phyloP scores from a whole-genome alignment of 2,797 vertebrate species.

The Bufotes viridis region DNA sequence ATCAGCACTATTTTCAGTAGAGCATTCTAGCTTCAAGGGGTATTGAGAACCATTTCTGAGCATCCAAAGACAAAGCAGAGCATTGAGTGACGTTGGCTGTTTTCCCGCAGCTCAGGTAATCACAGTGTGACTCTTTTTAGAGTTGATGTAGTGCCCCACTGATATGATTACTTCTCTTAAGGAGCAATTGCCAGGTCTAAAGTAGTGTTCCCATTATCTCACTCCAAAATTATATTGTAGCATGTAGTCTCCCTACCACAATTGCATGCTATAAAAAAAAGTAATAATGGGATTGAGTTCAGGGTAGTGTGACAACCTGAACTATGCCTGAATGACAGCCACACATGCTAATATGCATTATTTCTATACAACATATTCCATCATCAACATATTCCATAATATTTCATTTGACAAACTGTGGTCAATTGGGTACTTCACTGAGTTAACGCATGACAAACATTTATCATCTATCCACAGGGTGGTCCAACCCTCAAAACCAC shows the following conservation, averaged over 20 bases:
- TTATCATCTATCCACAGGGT: too few relatives aligned
- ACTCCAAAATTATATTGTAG: slow-evolving; percentile 24
- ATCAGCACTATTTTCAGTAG: slow-evolving; percentile 58
- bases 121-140: slow-evolving; percentile 34
- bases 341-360: neutral
- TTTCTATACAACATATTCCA: neutral
- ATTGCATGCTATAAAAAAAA: slow-evolving; percentile 22
- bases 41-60: slow-evolving; percentile 41
- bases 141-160: slow-evolving; percentile 24
- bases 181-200: slow-evolving; percentile 48
- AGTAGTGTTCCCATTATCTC: slow-evolving; percentile 20
- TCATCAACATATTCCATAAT: neutral
- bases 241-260: slow-evolving; percentile 29
- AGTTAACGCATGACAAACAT: too few relatives aligned
- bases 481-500: too few relatives aligned
- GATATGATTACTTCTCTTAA: slow-evolving; percentile 52
- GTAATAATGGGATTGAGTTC: neutral
- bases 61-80: slow-evolving; percentile 21
- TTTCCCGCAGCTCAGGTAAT: slow-evolving; percentile 45
- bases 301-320: neutral
- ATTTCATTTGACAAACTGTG: neutral
- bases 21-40: slow-evolving; percentile 50
- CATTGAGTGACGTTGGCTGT: slow-evolving; percentile 9
- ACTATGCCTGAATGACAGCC: neutral
- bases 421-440: neutral